A percentile compares a stretch with the other conserved stretches of the same genome.
phyloP scores from a whole-genome alignment of 2,113 vertebrate species.

The Nyctereutes procyonoides region DNA sequence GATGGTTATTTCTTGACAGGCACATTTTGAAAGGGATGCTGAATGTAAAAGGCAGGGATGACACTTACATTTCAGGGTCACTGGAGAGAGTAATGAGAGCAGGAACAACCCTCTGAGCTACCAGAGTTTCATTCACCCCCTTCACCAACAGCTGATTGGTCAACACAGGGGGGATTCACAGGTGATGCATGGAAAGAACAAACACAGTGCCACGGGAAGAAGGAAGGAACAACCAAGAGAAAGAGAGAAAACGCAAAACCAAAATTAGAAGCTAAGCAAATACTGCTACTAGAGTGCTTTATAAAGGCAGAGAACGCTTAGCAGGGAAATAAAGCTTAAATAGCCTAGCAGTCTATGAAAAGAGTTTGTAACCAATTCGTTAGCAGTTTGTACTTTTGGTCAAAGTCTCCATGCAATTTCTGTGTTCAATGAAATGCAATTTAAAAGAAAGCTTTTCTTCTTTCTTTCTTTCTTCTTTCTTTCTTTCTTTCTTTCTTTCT shows the following conservation, averaged over 20 bases:
- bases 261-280: slow-evolving; percentile 92
- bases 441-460: neutral
- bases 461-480: neutral
- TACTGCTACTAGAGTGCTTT: slow-evolving; percentile 86
- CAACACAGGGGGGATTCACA: slow-evolving; percentile 91
- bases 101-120: slow-evolving; percentile 99
- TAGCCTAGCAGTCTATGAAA: slow-evolving; percentile 72
- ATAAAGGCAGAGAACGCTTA: slow-evolving; percentile 80
- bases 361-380: neutral
- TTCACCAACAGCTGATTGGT: slow-evolving; percentile 99
- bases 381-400: slow-evolving; percentile 68
- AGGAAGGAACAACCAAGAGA: slow-evolving; percentile 86
- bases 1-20: slow-evolving; percentile 87
- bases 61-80: slow-evolving; percentile 99
- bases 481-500: too few relatives aligned
- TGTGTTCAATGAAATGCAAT: slow-evolving; percentile 17
- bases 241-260: slow-evolving; percentile 90
- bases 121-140: slow-evolving; percentile 99
- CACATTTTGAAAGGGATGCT: slow-evolving; percentile 85
- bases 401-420: slow-evolving; percentile 20
- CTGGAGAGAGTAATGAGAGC: slow-evolving; percentile 99
- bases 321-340: slow-evolving; percentile 81
- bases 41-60: slow-evolving; percentile 87
- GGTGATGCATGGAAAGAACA: slow-evolving; percentile 91
- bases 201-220: slow-evolving; percentile 92